A percentile compares a stretch with the other conserved stretches of the same genome.
Conservation (phyloP, 2,797 vertebrate genomes). For the Characodon lateralis region DNA sequence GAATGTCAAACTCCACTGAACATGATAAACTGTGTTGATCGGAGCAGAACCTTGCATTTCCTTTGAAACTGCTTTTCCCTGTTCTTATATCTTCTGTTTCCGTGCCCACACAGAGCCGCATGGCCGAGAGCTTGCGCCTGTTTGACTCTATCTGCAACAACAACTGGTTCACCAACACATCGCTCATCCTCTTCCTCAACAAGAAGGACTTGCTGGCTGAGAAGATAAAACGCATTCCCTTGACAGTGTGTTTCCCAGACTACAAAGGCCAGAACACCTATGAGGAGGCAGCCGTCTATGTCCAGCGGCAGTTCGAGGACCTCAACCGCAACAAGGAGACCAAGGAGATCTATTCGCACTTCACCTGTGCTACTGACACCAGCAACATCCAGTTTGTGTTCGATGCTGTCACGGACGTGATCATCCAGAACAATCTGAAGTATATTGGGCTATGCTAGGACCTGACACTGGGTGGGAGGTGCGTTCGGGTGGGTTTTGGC, state of each 20-base stretch:
- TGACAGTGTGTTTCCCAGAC: slow-evolving; percentile 97
- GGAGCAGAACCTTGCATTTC: slow-evolving; percentile 21
- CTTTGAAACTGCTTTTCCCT: slow-evolving; percentile 12
- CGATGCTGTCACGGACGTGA: slow-evolving; percentile 99
- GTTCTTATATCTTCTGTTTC: slow-evolving; percentile 17
- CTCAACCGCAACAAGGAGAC: slow-evolving; percentile 99
- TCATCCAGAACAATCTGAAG: slow-evolving; percentile 99
- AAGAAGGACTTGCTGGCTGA: slow-evolving; percentile 99
- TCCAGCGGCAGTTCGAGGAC: slow-evolving; percentile 99
- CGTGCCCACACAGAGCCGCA: slow-evolving; percentile 75
- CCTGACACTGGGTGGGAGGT: slow-evolving; percentile 50
- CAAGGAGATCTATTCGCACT: slow-evolving; percentile 99
- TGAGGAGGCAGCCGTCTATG: slow-evolving; percentile 97
- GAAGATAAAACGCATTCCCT: slow-evolving; percentile 97
- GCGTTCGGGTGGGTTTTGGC: neutral
- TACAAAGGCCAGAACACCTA: slow-evolving; percentile 99
- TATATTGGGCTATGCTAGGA: slow-evolving; percentile 98
- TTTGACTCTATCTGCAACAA: slow-evolving; percentile 89
- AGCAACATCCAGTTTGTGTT: slow-evolving; percentile 99
- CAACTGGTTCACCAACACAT: slow-evolving; percentile 89
- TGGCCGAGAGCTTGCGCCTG: slow-evolving; percentile 84
- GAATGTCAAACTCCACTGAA: slow-evolving; percentile 59
- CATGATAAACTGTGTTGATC: slow-evolving; percentile 21
- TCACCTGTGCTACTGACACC: slow-evolving; percentile 99
- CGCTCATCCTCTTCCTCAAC: slow-evolving; percentile 98